Percentiles rank a stretch among this genome's conserved stretches.
phyloP scores from a whole-genome alignment of 2,888 invertebrate species.

The Frankliniella intonsa region DNA sequence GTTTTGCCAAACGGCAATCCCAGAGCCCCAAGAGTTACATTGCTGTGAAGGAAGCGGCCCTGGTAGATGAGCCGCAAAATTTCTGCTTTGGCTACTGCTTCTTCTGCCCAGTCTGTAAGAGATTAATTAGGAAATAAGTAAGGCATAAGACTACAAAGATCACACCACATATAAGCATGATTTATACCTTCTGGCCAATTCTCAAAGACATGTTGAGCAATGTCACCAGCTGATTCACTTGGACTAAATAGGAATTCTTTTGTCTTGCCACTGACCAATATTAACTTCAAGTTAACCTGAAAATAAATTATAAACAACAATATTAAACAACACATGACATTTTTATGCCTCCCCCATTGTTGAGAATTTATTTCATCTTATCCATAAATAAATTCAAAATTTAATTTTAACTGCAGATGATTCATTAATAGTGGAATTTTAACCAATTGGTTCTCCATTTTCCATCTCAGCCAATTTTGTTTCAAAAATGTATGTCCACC shows the following conservation, averaged over 20 bases:
- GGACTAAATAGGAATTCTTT: slow-evolving; percentile 98
- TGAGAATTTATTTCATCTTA: not conserved
- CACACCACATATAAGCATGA: not conserved
- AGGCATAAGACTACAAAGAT: slow-evolving; percentile 37
- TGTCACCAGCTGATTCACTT: slow-evolving; percentile 95
- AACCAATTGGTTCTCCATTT: too few relatives aligned
- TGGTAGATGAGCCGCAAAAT: slow-evolving; percentile 99
- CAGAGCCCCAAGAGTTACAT: slow-evolving; percentile 95
- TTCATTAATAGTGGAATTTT: not conserved
- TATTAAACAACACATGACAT: not conserved
- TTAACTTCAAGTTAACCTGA: slow-evolving; percentile 97
- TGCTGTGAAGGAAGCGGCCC: slow-evolving; percentile 98
- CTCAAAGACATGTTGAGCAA: slow-evolving; percentile 97
- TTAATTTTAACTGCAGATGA: not conserved
- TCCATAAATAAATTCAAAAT: not conserved
- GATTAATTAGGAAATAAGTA: slow-evolving; percentile 38
- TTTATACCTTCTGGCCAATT: slow-evolving; percentile 95
- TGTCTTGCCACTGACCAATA: slow-evolving; percentile 98
- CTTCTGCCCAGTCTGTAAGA: slow-evolving; percentile 90
- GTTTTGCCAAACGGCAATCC: slow-evolving; percentile 96
- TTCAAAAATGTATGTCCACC: too few relatives aligned
- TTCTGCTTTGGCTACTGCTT: slow-evolving; percentile 92
- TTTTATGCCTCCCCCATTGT: not conserved
- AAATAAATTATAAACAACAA: slow-evolving; percentile 40
- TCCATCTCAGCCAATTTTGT: too few relatives aligned